Evolutionary conservation across 2,797 vertebrate species (phyloP).

Genomic region (Sarcophilus harrisii): DNA sequence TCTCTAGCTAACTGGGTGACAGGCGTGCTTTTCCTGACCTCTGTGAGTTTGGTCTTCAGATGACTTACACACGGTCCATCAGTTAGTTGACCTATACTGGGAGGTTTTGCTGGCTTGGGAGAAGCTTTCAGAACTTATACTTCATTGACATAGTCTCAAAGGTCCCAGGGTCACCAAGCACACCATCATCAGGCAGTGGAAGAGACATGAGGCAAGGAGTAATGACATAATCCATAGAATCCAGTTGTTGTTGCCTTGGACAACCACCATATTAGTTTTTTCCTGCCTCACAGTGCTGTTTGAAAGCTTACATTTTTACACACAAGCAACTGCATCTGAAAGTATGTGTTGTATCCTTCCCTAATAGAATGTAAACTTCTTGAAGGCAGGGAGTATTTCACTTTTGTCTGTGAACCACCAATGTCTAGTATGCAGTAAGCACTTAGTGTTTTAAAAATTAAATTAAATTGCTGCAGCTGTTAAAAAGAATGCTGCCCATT

Average conservation of each 20-base stretch:
- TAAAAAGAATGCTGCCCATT: conserved; percentile 6
- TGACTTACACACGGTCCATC: background rate
- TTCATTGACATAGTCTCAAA: background rate
- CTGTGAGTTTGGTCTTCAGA: background rate
- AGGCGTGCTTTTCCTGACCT: background rate
- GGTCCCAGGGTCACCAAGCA: background rate
- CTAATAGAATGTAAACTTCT: background rate
- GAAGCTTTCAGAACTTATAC: background rate
- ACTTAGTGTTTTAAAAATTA: background rate
- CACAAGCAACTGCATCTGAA: background rate
- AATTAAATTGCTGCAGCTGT: background rate
- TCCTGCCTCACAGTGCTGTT: conserved; percentile 24
- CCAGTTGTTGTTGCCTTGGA: background rate
- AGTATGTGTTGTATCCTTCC: background rate
- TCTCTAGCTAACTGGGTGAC: background rate
- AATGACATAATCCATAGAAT: background rate
- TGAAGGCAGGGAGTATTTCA: background rate
- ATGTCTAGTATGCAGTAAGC: background rate
- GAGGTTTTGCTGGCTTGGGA: background rate
- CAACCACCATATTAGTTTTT: background rate
- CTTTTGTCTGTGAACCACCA: background rate
- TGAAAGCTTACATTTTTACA: background rate
- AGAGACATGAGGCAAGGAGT: background rate
- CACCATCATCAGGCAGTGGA: background rate
- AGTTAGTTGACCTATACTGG: background rate